phyloP scores from a whole-genome alignment of 1,140 invertebrate genomes.

The Eueides isabella region DNA sequence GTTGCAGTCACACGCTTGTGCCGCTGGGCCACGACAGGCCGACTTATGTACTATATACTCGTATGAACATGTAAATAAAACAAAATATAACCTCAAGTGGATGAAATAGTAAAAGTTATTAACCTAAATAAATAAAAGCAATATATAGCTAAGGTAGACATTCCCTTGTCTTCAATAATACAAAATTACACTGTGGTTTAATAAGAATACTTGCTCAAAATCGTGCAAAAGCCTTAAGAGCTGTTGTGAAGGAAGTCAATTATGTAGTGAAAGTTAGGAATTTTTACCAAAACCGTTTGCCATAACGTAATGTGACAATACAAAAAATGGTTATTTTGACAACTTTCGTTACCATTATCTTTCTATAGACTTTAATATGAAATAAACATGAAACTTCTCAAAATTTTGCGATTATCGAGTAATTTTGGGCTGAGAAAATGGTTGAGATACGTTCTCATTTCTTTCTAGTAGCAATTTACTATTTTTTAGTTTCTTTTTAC shows the following conservation, averaged over 20 bases:
- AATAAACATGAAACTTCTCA: background rate
- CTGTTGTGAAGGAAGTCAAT: constrained; percentile 15
- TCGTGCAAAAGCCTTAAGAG: background rate
- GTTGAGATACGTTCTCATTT: too few species aligned
- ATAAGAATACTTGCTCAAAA: background rate
- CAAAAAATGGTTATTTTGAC: constrained; percentile 12
- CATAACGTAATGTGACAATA: constrained; percentile 22
- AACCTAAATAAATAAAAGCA: too few species aligned
- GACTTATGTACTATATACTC: too few species aligned
- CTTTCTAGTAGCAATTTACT: too few species aligned
- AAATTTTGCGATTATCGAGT: background rate
- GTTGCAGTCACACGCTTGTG: too few species aligned
- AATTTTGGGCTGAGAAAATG: background rate
- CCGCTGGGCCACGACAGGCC: too few species aligned
- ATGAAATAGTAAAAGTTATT: too few species aligned
- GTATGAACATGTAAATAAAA: too few species aligned
- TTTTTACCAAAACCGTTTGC: constrained; percentile 15
- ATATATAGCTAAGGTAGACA: background rate
- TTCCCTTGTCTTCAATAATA: background rate
- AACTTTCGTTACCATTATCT: constrained; percentile 8
- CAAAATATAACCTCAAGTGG: too few species aligned
- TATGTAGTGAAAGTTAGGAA: constrained; percentile 26
- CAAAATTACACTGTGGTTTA: background rate
- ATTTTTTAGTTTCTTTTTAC: background rate
- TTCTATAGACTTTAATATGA: background rate